These are phyloP conservation scores for Tetramorium bicarinatum DNA, from an alignment of 2,888 invertebrate species.

Conservation along the genomic window DNA sequence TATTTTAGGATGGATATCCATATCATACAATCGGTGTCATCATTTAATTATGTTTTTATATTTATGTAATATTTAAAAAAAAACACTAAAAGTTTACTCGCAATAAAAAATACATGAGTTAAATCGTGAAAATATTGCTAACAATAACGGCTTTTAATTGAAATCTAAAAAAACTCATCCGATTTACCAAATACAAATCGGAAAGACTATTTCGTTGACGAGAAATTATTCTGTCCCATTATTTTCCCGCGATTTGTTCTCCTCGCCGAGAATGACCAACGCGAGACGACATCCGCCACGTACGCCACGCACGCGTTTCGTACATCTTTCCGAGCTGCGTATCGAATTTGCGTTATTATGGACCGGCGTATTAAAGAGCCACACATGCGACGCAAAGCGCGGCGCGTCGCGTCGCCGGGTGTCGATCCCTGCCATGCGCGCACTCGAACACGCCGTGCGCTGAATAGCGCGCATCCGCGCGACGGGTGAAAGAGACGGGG, in stretches of 20 bases:
- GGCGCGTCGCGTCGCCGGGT: slow-evolving; percentile 23
- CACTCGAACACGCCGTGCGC: slow-evolving; percentile 23
- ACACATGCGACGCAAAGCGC: slow-evolving; percentile 16
- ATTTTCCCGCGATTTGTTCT: neutral
- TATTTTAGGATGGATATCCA: no score
- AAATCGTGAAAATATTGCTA: neutral
- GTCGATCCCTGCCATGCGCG: slow-evolving; percentile 24
- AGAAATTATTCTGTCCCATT: neutral
- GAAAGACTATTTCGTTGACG: neutral
- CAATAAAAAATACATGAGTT: no score
- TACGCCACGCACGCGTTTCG: neutral
- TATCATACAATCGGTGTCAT: no score
- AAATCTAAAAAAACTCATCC: neutral
- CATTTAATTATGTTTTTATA: no score
- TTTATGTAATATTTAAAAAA: no score
- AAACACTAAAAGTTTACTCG: no score
- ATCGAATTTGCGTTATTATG: slow-evolving; percentile 15
- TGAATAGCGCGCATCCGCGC: slow-evolving; percentile 63
- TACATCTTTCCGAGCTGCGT: neutral
- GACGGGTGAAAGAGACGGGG: slow-evolving; percentile 64
- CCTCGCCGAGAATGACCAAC: neutral
- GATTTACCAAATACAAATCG: neutral
- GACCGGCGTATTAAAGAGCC: slow-evolving; percentile 33
- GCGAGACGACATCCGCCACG: neutral
- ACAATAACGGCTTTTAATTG: neutral